These are phyloP conservation scores for Candidula unifasciata DNA, from an alignment of 2,888 invertebrate species.

Conservation along the genomic window DNA sequence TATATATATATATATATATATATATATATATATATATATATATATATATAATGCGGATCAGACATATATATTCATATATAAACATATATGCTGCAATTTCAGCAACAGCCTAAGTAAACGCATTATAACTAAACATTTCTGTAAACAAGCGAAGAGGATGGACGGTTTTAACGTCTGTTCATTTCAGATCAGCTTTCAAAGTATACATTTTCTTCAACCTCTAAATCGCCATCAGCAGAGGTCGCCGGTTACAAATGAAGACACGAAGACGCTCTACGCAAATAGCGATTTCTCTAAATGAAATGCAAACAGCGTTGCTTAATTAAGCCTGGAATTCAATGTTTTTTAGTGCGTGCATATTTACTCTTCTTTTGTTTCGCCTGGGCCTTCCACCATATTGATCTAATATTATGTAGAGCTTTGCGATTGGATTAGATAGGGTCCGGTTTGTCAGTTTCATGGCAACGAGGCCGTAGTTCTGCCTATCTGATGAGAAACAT, in stretches of 20 bases:
- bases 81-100: not conserved
- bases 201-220: not conserved
- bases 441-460: slow-evolving; percentile 3
- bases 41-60: no score
- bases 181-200: not conserved
- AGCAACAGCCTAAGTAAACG: not conserved
- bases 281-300: slow-evolving; percentile 39
- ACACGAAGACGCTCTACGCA: slow-evolving; percentile 10
- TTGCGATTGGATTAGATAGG: slow-evolving; percentile 30
- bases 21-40: not conserved
- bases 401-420: slow-evolving; percentile 37
- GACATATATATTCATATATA: not conserved
- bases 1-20: not conserved
- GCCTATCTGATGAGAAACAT: not conserved
- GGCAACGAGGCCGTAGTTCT: slow-evolving; percentile 15
- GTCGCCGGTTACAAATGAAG: slow-evolving; percentile 9
- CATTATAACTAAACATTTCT: not conserved
- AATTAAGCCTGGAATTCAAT: slow-evolving; percentile 35
- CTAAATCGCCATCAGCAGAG: slow-evolving; percentile 9
- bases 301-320: slow-evolving; percentile 43
- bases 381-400: slow-evolving; percentile 32
- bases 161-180: not conserved
- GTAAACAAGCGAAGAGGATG: slow-evolving; percentile 1
- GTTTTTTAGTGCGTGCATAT: slow-evolving; percentile 32
- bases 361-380: slow-evolving; percentile 42